Base-by-base conservation (phyloP, 2,113 vertebrate species). In the Periophthalmodon schlosseri region DNA sequence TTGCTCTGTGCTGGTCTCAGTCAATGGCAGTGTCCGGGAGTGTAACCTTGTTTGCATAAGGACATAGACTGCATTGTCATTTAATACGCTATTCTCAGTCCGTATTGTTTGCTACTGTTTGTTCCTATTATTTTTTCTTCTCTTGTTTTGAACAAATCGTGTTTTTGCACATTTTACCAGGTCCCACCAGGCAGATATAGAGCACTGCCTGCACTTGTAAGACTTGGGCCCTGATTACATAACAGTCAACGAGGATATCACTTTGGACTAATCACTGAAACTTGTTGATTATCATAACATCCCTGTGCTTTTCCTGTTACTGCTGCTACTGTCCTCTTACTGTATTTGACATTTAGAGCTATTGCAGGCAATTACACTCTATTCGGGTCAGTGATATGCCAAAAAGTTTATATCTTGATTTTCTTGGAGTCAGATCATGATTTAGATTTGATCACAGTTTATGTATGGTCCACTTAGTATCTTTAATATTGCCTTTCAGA, bases 171-270 rank as follows among this genome's bases (percentile, higher is more conserved):
- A 5, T 56, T 21, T 20, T 56, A 11, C 4, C 28, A 24, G 12
- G 13, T 60, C 57, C 57, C 57, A 60, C 2, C 7, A 56, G 54
- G 15, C 12, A 49, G 47, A 5, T 10, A 49, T 49, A 16, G 47
- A 49, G 15, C 52, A n/a, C 34, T 65, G 18, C 11, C 63, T 65
- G 16, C 63, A 39, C 33, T 64, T 12, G 13, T 28, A 61, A 33
- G 2, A 65, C 61, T 34, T 64, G 61, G 61, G 2, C 5, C 5
- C 63, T 39, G 33, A 65, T 65, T 34, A 65, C 34, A 44, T 8
- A 65, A 65, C 34, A n/a, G 34, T 64, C 33, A 39, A 65, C n/a
- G n/a, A 65, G 34, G 63, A 65, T 39, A 21, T 65, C 34, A 44
- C 61, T 36, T 64, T 36, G 61, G 23, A 12, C 5, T 21, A 15